Percentiles rank a stretch among this genome's conserved stretches.
Evolutionary conservation across 2,888 invertebrate species (phyloP).

Genomic region (Suillia variegata): DNA sequence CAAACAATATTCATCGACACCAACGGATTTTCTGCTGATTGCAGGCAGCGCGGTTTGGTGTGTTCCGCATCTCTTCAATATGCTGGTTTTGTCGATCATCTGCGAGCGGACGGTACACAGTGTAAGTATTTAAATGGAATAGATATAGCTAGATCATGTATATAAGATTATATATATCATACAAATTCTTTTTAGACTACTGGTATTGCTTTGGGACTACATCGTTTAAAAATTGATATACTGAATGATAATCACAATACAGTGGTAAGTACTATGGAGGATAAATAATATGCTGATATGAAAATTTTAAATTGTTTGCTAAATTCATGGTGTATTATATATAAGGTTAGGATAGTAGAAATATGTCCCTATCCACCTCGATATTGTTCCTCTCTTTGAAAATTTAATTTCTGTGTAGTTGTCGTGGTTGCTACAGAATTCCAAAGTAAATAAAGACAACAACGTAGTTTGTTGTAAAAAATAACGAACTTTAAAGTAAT

Average conservation of each 20-base stretch:
- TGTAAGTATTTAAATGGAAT: conserved; percentile 41
- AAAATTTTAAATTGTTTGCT: not conserved
- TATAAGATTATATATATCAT: not conserved
- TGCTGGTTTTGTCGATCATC: conserved; percentile 46
- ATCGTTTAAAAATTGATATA: conserved; percentile 57
- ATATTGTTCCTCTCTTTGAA: too few species aligned
- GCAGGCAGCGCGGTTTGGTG: conserved; percentile 48
- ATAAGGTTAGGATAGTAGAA: not conserved
- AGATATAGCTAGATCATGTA: too few species aligned
- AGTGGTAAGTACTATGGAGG: conserved; percentile 42
- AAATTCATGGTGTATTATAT: too few species aligned
- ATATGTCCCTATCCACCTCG: not conserved
- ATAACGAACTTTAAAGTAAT: too few species aligned
- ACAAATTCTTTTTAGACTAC: conserved; percentile 54
- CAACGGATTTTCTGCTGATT: conserved; percentile 40
- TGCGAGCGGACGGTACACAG: conserved; percentile 52
- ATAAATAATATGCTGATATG: not conserved
- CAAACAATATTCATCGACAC: conserved; percentile 38
- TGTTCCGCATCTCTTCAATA: conserved; percentile 52
- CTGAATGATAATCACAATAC: conserved; percentile 58
- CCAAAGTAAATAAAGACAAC: too few species aligned
- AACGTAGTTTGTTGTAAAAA: too few species aligned
- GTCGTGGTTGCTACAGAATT: too few species aligned
- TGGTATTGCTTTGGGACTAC: conserved; percentile 56
- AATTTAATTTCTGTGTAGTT: too few species aligned